Percentiles rank a stretch among this genome's conserved stretches.
phyloP scores from a whole-genome alignment of 2,113 vertebrate species.

The Anser cygnoides region DNA sequence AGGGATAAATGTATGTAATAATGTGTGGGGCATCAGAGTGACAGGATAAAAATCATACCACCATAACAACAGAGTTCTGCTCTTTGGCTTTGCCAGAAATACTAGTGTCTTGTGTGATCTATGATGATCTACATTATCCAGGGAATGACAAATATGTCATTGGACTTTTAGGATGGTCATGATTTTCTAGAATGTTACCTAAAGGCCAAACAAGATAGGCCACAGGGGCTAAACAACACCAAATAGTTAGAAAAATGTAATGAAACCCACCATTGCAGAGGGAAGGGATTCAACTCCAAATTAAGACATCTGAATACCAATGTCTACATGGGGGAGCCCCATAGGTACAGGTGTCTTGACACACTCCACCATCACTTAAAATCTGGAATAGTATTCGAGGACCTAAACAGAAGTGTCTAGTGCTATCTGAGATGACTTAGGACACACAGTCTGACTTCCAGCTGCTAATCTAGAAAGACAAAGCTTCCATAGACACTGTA shows the following conservation, averaged over 20 bases:
- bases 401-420: not conserved
- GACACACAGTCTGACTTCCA: not conserved
- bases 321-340: not conserved
- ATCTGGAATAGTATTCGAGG: not conserved
- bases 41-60: not conserved
- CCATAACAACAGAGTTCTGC: not conserved
- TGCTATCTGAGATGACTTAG: not conserved
- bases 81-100: not conserved
- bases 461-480: not conserved
- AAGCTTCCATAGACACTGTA: not conserved
- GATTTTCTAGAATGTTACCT: not conserved
- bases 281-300: not conserved
- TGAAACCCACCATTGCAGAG: not conserved
- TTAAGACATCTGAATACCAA: not conserved
- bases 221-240: not conserved
- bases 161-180: not conserved
- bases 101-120: not conserved
- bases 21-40: not conserved
- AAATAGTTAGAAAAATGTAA: not conserved
- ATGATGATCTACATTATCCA: not conserved
- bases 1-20: not conserved
- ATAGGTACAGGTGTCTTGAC: fast-evolving
- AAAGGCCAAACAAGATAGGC: not conserved
- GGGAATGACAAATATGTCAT: not conserved
- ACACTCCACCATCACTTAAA: not conserved